Percentiles rank a stretch among this genome's conserved stretches.
These are phyloP conservation scores for Bambusicola thoracicus DNA, from an alignment of 2,113 vertebrate species.

Conservation along the genomic window DNA sequence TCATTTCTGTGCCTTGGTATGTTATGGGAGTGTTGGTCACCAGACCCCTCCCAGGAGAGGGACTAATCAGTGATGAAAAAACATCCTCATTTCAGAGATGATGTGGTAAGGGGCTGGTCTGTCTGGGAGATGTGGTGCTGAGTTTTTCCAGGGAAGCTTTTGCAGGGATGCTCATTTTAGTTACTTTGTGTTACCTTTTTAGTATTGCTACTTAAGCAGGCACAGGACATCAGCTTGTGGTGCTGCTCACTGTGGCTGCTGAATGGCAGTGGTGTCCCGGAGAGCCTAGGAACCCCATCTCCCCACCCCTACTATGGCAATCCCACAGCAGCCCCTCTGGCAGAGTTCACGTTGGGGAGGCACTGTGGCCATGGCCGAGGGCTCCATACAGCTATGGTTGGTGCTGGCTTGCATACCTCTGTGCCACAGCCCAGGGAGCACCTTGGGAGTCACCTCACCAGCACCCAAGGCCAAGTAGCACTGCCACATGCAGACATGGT, in stretches of 20 bases:
- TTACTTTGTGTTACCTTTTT: not conserved
- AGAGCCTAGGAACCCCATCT: no score
- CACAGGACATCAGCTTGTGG: not conserved
- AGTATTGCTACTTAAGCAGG: not conserved
- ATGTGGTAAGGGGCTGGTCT: not conserved
- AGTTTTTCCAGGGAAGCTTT: not conserved
- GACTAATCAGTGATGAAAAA: no score
- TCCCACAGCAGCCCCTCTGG: not conserved
- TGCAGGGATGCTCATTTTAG: not conserved
- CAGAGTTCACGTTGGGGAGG: not conserved
- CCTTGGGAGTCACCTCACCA: no score
- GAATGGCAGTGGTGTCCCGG: no score
- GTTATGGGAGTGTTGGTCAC: not conserved
- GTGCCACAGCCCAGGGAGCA: not conserved
- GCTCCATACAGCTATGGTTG: no score
- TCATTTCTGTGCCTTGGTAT: not conserved
- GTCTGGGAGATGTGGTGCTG: not conserved
- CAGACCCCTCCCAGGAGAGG: not conserved
- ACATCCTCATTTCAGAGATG: not conserved
- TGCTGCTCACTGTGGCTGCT: not conserved
- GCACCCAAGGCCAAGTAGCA: not conserved
- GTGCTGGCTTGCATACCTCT: not conserved
- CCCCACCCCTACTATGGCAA: no score
- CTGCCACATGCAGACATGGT: not conserved
- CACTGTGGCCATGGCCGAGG: no score